Percentiles rank a stretch among this genome's conserved stretches.
These are phyloP conservation scores for Diploscapter pachys DNA, from an alignment of 1,140 invertebrate species.

Conservation along the genomic window DNA sequence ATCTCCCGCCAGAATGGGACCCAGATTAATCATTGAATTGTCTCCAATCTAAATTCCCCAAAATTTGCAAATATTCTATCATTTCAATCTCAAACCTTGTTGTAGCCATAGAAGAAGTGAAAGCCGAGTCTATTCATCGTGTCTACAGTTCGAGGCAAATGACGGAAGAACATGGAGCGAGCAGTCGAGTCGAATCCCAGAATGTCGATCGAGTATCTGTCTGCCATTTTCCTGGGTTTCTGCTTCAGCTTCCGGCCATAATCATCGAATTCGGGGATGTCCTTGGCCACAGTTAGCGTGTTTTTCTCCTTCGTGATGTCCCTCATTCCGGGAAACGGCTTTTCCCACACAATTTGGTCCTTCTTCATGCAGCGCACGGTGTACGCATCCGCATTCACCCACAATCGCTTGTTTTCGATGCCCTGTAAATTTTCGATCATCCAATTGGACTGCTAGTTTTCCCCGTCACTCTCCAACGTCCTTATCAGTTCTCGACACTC, in stretches of 20 bases:
- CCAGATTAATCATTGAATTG: constrained; percentile 51
- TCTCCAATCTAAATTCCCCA: constrained; percentile 41
- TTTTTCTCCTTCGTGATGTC: constrained; percentile 17
- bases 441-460: not conserved
- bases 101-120: constrained; percentile 47
- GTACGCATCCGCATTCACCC: constrained; percentile 29
- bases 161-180: constrained; percentile 44
- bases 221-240: not conserved
- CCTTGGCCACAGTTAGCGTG: constrained; percentile 3
- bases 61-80: too few relatives aligned
- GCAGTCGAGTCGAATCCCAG: constrained; percentile 45
- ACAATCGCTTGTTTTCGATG: constrained; percentile 12
- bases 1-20: constrained; percentile 41
- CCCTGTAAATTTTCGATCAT: not conserved
- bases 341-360: constrained; percentile 20
- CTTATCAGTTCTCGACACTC: not conserved
- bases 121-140: constrained; percentile 48
- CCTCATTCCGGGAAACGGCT: constrained; percentile 26
- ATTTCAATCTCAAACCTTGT: constrained; percentile 32
- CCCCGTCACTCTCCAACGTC: not conserved
- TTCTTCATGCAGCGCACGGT: constrained; percentile 11
- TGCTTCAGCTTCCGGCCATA: constrained; percentile 19
- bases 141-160: constrained; percentile 50
- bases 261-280: constrained; percentile 12
- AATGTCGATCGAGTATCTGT: constrained; percentile 26